A percentile compares a stretch with the other conserved stretches of the same genome.
Evolutionary conservation across 2,113 vertebrate species (phyloP).

Genomic region (Cardinalis cardinalis): DNA sequence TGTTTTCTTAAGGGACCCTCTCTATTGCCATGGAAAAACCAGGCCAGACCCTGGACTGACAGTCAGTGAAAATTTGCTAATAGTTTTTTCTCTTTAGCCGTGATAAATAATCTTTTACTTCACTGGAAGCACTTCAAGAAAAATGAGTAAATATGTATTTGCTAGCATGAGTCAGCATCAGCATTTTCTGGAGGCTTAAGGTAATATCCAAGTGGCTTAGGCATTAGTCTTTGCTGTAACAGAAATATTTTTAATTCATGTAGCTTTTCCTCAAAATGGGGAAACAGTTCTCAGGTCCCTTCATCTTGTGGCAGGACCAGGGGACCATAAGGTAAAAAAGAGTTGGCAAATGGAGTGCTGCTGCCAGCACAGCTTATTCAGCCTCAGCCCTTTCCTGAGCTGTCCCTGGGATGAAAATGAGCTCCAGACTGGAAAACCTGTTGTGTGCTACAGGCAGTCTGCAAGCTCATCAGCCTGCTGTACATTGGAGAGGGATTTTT

Average conservation of each 20-base stretch:
- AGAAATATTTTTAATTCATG: neutral
- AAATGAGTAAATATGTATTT: neutral
- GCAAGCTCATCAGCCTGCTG: neutral
- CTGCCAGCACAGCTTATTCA: neutral
- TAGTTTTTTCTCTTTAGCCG: neutral
- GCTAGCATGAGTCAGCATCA: neutral
- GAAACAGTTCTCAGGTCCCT: neutral
- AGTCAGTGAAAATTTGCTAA: neutral
- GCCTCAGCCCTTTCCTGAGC: neutral
- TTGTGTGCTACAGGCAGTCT: neutral
- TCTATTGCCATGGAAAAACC: neutral
- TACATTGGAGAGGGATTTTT: neutral
- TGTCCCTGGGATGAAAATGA: neutral
- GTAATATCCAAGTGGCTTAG: neutral
- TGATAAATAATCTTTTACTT: neutral
- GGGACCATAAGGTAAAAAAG: neutral
- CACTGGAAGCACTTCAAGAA: neutral
- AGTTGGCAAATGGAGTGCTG: fast-evolving
- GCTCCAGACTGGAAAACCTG: constrained; percentile 5
- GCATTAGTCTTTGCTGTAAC: neutral
- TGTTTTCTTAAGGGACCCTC: neutral
- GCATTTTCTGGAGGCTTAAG: neutral
- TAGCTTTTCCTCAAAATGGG: neutral
- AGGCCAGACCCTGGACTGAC: neutral
- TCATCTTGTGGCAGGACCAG: neutral